phyloP scores from a whole-genome alignment of 2,888 invertebrate species.

The Nemotelus pantherinus region DNA sequence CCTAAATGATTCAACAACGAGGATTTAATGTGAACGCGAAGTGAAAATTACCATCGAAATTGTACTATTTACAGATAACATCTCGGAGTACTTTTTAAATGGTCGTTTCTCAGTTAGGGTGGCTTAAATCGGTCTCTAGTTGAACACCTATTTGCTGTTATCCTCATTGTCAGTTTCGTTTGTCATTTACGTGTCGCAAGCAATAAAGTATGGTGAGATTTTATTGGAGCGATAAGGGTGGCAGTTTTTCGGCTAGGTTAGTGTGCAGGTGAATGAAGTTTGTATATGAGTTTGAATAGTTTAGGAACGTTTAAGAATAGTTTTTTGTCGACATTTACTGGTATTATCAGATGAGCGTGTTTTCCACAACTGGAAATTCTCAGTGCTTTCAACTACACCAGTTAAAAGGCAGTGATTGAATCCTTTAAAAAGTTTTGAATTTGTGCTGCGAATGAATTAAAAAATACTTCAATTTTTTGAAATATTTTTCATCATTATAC shows the following conservation, averaged over 20 bases:
- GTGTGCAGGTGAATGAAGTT: conserved; percentile 19
- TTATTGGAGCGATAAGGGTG: conserved; percentile 15
- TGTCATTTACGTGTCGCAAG: conserved; percentile 33
- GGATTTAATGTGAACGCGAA: conserved; percentile 28
- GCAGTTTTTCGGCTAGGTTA: conserved; percentile 9
- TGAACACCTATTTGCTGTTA: conserved; percentile 23
- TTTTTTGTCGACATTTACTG: neutral
- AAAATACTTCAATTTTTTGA: too few relatives aligned
- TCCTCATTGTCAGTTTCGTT: conserved; percentile 32
- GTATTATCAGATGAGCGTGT: too few relatives aligned
- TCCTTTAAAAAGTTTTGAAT: too few relatives aligned
- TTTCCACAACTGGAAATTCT: too few relatives aligned
- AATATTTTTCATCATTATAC: too few relatives aligned
- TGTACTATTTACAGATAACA: conserved; percentile 38
- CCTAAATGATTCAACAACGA: conserved; percentile 34
- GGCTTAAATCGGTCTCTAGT: conserved; percentile 15
- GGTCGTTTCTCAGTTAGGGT: conserved; percentile 12
- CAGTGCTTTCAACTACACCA: too few relatives aligned
- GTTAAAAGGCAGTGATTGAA: too few relatives aligned
- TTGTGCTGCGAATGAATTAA: too few relatives aligned
- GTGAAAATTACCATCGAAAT: conserved; percentile 44
- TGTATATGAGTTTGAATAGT: conserved; percentile 19
- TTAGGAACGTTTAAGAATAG: conserved; percentile 11
- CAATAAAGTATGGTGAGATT: conserved; percentile 11
- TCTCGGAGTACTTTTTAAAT: conserved; percentile 17